Base-by-base conservation (phyloP, 2,888 invertebrate genomes). In the Theretra japonica region DNA sequence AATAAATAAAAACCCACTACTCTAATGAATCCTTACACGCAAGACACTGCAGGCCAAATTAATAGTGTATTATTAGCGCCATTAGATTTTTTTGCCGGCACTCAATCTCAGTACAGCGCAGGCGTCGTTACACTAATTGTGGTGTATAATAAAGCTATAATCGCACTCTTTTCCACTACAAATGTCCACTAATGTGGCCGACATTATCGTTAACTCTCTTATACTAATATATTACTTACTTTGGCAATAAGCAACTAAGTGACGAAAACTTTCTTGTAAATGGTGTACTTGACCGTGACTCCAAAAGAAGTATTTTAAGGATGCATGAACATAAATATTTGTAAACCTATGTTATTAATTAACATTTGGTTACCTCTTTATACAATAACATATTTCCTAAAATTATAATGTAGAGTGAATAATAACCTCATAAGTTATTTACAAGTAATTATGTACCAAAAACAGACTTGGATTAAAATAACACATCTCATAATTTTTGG, bases 81-180 rank as follows among this genome's bases (percentile, higher is more conserved):
- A 65, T 65, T 65, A 65, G 11, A 65, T 65, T 65, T 62, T n/a
- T 65, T 65, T 65, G 65, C 65, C 17, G 17, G 19, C 48, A 23
- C 23, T 65, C 23, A 65, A 48, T 65, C 65, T 65, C 23, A 25
- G 65, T 48, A 65, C 48, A 23, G 48, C 41, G 23, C 48, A 65
- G 65, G 65, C 65, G 65, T 65, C 65, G 48, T 65, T 77, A 72
- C 75, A 75, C 80, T 84, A 83, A 85, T 84, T 83, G 86, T 77
- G 75, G 80, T 77, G 87, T 84, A 88, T 88, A 88, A 88, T 88
- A 85, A 82, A 82, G 78, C 83, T 73, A 87, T 88, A 79, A 85
- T 83, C 77, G 77, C 78, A 72, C 77, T 78, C 84, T 84, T 86
- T 85, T 83, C 83, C 86, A 80, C 72, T 77, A 75, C 72, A 73